A percentile compares a stretch with the other conserved stretches of the same genome.
Evolutionary conservation across 2,888 invertebrate genomes (phyloP).

Genomic region (Cremastinae sp.): DNA sequence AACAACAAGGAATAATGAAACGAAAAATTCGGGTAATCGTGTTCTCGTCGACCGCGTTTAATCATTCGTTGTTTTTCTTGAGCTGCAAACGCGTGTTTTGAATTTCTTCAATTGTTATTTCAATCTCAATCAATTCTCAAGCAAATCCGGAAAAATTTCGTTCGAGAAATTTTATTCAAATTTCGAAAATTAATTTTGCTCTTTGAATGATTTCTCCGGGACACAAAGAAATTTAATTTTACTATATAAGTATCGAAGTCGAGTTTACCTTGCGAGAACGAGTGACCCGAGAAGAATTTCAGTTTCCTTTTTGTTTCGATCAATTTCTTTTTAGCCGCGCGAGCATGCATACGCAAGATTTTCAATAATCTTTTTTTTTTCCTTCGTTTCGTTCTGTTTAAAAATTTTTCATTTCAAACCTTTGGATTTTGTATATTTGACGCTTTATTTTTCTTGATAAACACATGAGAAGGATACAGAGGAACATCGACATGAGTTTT

Average conservation of each 20-base stretch:
- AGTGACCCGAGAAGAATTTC: conserved; percentile 26
- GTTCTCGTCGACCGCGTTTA: conserved; percentile 12
- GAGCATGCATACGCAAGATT: conserved; percentile 3
- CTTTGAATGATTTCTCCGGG: neutral
- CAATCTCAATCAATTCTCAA: neutral
- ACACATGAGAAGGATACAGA: conserved; percentile 61
- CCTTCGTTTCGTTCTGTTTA: conserved; percentile 11
- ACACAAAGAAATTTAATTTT: no score
- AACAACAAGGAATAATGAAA: conserved; percentile 15
- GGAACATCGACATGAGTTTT: conserved; percentile 58
- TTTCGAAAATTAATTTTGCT: neutral
- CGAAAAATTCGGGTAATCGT: conserved; percentile 19
- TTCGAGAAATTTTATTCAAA: neutral
- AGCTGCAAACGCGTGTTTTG: conserved; percentile 19
- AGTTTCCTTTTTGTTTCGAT: conserved; percentile 17
- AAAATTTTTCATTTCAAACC: conserved; percentile 26
- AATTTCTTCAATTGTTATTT: neutral
- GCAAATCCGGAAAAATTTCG: no score
- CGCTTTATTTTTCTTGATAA: conserved; percentile 53
- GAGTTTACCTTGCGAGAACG: conserved; percentile 41
- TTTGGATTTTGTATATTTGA: conserved; percentile 51
- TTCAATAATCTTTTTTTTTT: conserved; percentile 14
- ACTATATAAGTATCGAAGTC: no score
- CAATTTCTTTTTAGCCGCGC: conserved; percentile 15
- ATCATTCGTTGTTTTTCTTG: neutral